These are phyloP conservation scores for Tupaia chinensis DNA, from an alignment of 2,113 vertebrate species.

Conservation along the genomic window DNA sequence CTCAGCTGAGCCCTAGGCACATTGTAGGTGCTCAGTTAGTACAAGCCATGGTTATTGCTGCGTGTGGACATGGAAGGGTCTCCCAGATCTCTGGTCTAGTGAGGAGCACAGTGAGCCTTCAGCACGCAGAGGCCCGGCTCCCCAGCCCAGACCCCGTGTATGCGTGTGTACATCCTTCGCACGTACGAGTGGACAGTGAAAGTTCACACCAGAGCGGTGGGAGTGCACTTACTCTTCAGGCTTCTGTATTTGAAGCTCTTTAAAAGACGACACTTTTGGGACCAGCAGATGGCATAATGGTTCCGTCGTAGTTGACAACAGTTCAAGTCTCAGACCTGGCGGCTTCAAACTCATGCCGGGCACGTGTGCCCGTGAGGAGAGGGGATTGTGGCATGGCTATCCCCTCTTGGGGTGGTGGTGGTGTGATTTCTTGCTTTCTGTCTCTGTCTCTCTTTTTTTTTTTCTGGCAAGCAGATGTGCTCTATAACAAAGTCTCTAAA, in stretches of 20 bases:
- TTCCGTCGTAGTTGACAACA: too few relatives aligned
- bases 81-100: not conserved
- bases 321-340: too few relatives aligned
- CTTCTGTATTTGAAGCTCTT: not conserved
- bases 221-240: not conserved
- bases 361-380: too few relatives aligned
- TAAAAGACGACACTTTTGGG: not conserved
- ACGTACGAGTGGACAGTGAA: not conserved
- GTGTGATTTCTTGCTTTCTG: too few relatives aligned
- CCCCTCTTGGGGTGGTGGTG: too few relatives aligned
- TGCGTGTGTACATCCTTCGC: not conserved
- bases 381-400: too few relatives aligned
- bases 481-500: too few relatives aligned
- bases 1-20: not conserved
- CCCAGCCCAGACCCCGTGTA: accelerated
- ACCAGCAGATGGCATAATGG: too few relatives aligned
- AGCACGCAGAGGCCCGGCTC: not conserved
- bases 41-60: too few relatives aligned
- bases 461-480: too few relatives aligned
- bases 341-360: too few relatives aligned
- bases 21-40: not conserved
- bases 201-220: not conserved
- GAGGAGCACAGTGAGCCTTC: not conserved
- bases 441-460: too few relatives aligned
- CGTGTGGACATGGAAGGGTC: not conserved